These are phyloP conservation scores for Lamellibrachia satsuma DNA, from an alignment of 2,888 invertebrate species.

Conservation along the genomic window DNA sequence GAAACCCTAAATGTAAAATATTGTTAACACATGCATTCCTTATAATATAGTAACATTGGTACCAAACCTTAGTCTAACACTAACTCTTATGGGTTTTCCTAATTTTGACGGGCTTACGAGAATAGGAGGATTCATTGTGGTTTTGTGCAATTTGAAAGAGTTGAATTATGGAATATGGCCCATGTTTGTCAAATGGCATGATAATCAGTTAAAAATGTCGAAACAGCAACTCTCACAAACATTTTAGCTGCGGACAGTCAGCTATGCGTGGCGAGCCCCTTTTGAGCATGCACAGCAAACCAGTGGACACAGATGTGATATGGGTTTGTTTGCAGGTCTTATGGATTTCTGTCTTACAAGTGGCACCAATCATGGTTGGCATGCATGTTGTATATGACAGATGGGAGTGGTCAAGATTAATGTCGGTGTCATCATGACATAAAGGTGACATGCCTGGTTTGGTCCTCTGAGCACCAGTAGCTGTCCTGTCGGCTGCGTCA, in stretches of 20 bases:
- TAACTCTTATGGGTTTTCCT: no score
- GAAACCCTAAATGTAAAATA: not conserved
- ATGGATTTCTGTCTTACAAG: not conserved
- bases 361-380: no score
- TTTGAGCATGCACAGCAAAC: no score
- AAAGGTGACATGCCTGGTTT: constrained; percentile 10
- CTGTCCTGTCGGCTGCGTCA: not conserved
- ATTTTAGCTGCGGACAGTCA: not conserved
- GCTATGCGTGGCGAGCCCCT: not conserved
- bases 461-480: not conserved
- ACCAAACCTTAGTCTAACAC: no score
- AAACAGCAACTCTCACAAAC: not conserved
- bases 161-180: no score
- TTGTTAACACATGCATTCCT: not conserved
- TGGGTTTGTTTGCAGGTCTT: not conserved
- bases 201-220: not conserved
- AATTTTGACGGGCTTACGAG: no score
- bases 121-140: no score
- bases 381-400: no score
- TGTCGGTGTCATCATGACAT: not conserved
- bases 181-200: not conserved
- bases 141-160: no score
- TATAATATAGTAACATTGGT: not conserved
- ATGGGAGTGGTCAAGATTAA: not conserved
- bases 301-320: no score